These are phyloP conservation scores for Scortum barcoo DNA, from an alignment of 2,113 vertebrate genomes.

Conservation along the genomic window DNA sequence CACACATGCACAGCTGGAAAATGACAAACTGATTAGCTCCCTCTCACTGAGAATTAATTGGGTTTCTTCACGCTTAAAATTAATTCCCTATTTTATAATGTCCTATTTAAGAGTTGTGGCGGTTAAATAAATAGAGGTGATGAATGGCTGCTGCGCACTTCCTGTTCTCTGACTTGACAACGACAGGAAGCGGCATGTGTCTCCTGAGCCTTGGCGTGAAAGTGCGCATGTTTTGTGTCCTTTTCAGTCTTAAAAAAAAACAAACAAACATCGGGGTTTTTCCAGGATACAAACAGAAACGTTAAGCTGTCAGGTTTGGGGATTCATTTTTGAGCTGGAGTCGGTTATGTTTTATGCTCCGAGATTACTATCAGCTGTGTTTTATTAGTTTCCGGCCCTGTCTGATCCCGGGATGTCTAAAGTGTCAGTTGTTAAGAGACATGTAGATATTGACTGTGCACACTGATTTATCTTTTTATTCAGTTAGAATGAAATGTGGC, in stretches of 20 bases:
- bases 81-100: slow-evolving; percentile 79
- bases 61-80: slow-evolving; percentile 82
- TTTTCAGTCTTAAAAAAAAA: not conserved
- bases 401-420: slow-evolving; percentile 48
- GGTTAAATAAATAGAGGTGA: slow-evolving; percentile 76
- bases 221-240: not conserved
- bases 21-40: slow-evolving; percentile 80
- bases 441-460: not conserved
- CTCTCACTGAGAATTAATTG: slow-evolving; percentile 82
- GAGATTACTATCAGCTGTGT: slow-evolving; percentile 34
- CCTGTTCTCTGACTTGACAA: slow-evolving; percentile 16
- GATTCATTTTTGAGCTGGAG: slow-evolving; percentile 15
- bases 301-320: not conserved
- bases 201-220: not conserved
- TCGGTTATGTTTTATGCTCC: slow-evolving; percentile 44
- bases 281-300: slow-evolving; percentile 9
- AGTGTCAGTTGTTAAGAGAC: slow-evolving; percentile 11
- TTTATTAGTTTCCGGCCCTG: slow-evolving; percentile 40
- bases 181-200: slow-evolving; percentile 1
- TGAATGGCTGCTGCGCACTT: slow-evolving; percentile 57
- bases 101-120: slow-evolving; percentile 65
- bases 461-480: slow-evolving; percentile 20
- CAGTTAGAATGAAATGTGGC: not conserved
- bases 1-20: slow-evolving; percentile 26
- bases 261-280: not conserved